Evolutionary conservation across 1,140 invertebrate genomes (phyloP).

Genomic region (Conopomorpha cramerella): DNA sequence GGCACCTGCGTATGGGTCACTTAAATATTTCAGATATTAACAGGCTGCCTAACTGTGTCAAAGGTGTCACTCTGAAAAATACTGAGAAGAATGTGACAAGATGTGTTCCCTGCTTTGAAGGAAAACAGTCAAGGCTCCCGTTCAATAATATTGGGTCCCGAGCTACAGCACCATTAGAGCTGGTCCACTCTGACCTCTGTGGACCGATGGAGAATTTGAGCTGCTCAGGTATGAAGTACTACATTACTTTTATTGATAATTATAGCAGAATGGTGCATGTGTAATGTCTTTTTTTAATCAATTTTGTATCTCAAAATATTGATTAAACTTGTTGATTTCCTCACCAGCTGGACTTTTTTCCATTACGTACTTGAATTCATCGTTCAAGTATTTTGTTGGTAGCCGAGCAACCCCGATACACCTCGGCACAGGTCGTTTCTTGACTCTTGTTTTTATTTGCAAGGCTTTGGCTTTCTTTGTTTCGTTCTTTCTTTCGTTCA

Average conservation of each 20-base stretch:
- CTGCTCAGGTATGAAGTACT: too few species aligned
- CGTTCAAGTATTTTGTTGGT: neutral
- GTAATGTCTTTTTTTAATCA: conserved; percentile 1
- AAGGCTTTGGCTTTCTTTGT: too few species aligned
- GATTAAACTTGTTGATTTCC: neutral
- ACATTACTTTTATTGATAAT: too few species aligned
- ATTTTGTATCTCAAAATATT: neutral
- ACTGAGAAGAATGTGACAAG: neutral
- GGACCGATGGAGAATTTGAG: too few species aligned
- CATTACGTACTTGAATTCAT: neutral
- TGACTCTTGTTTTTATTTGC: too few species aligned
- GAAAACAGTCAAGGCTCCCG: neutral
- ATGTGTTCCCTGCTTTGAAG: neutral
- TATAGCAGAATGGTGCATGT: too few species aligned
- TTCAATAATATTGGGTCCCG: neutral
- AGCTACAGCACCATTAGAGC: neutral
- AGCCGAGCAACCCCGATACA: neutral
- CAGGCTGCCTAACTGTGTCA: neutral
- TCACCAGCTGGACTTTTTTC: neutral
- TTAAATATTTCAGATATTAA: neutral
- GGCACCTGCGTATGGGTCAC: neutral
- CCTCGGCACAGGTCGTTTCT: neutral
- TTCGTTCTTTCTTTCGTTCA: too few species aligned
- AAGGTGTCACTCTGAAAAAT: neutral
- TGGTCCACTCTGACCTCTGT: too few species aligned